A percentile compares a stretch with the other conserved stretches of the same genome.
These are phyloP conservation scores for Peromyscus polionotus DNA, from an alignment of 2,113 vertebrate species.

Conservation along the genomic window DNA sequence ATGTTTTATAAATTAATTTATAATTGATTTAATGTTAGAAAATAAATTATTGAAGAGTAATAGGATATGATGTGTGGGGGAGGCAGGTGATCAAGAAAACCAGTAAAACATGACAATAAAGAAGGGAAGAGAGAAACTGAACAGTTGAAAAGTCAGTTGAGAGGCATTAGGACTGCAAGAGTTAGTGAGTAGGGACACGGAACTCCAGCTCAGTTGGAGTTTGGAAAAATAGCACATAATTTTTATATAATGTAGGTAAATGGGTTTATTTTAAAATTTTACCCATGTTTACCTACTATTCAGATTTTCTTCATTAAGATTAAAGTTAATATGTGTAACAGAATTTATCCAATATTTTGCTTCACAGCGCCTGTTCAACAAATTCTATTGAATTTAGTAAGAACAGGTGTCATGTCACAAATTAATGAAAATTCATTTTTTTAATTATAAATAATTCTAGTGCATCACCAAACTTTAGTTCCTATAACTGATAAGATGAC, in stretches of 20 bases:
- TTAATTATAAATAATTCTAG: background rate
- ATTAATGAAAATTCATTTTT: background rate
- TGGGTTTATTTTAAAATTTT: background rate
- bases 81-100: background rate
- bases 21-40: background rate
- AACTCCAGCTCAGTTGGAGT: background rate
- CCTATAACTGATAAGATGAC: background rate
- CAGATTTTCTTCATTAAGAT: slow-evolving; percentile 1
- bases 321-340: background rate
- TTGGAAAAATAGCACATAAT: background rate
- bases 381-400: background rate
- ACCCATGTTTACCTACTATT: background rate
- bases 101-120: background rate
- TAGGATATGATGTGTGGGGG: background rate
- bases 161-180: background rate
- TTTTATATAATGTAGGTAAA: background rate
- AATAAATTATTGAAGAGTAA: background rate
- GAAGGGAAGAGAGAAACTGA: background rate
- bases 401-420: background rate
- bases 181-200: background rate
- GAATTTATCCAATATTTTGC: background rate
- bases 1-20: background rate
- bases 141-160: background rate
- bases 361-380: background rate
- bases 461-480: background rate